A percentile compares a stretch with the other conserved stretches of the same genome.
phyloP scores from a whole-genome alignment of 2,797 vertebrate genomes.

The Manis javanica region DNA sequence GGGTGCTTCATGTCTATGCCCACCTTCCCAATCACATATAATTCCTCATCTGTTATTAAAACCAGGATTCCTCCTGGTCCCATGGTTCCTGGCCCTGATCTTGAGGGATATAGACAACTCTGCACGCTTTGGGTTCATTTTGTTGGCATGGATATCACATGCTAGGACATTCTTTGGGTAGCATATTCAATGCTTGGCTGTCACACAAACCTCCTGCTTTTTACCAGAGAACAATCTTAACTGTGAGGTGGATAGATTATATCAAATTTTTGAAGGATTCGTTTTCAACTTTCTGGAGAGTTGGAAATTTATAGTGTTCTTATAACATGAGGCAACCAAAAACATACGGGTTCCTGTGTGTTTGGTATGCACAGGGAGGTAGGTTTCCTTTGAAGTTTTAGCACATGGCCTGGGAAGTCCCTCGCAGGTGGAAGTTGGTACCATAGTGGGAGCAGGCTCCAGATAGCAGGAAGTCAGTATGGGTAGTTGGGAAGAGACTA shows the following conservation, averaged over 20 bases:
- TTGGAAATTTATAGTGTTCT: not conserved
- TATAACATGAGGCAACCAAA: not conserved
- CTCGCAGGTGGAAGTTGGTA: not conserved
- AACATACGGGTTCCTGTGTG: accelerated
- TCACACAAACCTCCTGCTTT: not conserved
- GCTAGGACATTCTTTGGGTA: not conserved
- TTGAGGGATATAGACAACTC: not conserved
- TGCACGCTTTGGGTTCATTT: not conserved
- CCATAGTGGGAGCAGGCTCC: not conserved
- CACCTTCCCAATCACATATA: not conserved
- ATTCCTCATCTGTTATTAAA: not conserved
- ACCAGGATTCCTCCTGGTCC: not conserved
- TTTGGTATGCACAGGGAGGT: not conserved
- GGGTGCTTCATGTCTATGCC: not conserved
- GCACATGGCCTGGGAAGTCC: not conserved
- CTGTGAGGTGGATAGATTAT: not conserved
- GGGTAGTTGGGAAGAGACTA: not conserved
- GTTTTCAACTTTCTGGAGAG: not conserved
- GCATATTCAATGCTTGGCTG: not conserved
- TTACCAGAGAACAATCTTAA: not conserved
- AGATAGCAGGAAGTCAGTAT: not conserved
- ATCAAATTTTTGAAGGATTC: not conserved
- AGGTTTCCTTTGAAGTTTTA: not conserved
- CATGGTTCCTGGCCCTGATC: too few species aligned
- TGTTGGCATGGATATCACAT: accelerated